A percentile compares a stretch with the other conserved stretches of the same genome.
phyloP scores from a whole-genome alignment of 2,113 vertebrate species.

The Sinosuthora webbiana region DNA sequence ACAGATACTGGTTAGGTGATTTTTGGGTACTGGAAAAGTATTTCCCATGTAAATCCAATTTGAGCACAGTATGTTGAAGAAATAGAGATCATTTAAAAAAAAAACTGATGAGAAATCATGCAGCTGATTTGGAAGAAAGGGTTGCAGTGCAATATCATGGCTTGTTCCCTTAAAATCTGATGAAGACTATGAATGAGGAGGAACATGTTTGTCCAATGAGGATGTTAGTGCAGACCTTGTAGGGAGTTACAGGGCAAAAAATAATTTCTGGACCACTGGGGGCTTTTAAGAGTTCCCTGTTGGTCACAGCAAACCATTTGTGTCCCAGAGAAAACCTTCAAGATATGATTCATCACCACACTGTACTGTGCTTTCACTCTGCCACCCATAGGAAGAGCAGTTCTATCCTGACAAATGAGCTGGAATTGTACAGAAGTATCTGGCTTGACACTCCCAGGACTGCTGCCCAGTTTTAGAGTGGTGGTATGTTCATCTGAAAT shows the following conservation, averaged over 20 bases:
- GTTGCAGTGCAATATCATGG: not conserved
- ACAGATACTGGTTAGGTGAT: not conserved
- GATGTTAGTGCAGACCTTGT: not conserved
- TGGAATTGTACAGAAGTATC: not conserved
- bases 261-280: not conserved
- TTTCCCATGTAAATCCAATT: not conserved
- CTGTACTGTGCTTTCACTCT: not conserved
- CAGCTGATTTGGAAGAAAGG: not conserved
- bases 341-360: not conserved
- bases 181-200: not conserved
- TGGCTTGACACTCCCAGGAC: not conserved
- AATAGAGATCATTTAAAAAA: not conserved
- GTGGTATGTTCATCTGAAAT: not conserved
- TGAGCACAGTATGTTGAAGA: not conserved
- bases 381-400: not conserved
- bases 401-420: not conserved
- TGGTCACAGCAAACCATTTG: not conserved
- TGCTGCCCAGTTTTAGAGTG: not conserved
- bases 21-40: not conserved
- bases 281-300: not conserved
- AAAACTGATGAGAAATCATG: not conserved
- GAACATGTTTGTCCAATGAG: not conserved
- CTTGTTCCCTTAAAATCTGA: not conserved
- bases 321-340: not conserved
- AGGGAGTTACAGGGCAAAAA: not conserved